These are phyloP conservation scores for Sarcophilus harrisii DNA, from an alignment of 2,797 vertebrate species.

Conservation along the genomic window DNA sequence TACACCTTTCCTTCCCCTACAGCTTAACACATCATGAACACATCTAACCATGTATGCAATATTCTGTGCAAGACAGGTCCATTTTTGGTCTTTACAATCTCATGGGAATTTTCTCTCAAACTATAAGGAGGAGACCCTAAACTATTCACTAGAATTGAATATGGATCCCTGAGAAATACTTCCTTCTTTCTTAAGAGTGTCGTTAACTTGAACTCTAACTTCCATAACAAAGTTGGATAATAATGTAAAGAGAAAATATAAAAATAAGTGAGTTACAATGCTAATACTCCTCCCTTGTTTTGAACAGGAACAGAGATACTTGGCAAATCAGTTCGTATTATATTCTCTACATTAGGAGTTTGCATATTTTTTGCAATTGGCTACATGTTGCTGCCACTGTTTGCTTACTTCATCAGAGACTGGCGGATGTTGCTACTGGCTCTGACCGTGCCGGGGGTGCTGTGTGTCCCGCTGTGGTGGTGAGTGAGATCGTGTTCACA, in stretches of 20 bases:
- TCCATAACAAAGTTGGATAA: slow-evolving; percentile 22
- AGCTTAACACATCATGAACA: not conserved
- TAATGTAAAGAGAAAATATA: slow-evolving; percentile 30
- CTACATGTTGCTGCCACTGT: slow-evolving; percentile 93
- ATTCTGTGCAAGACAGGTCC: not conserved
- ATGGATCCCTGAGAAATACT: not conserved
- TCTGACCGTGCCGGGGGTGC: slow-evolving; percentile 86
- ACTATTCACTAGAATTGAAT: not conserved
- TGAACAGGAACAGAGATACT: slow-evolving; percentile 92
- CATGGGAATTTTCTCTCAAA: not conserved
- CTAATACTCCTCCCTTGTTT: slow-evolving; percentile 85
- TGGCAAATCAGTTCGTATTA: slow-evolving; percentile 87
- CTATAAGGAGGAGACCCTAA: not conserved
- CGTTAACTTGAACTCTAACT: not conserved
- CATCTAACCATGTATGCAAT: not conserved
- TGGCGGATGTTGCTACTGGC: slow-evolving; percentile 92
- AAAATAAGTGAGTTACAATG: slow-evolving; percentile 68
- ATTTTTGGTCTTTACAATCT: slow-evolving; percentile 36
- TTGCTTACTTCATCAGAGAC: slow-evolving; percentile 91
- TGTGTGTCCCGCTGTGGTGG: slow-evolving; percentile 93
- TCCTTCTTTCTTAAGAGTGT: not conserved
- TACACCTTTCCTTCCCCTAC: not conserved
- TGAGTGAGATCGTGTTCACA: slow-evolving; percentile 84
- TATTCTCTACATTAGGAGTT: slow-evolving; percentile 92
- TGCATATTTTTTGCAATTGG: slow-evolving; percentile 91